Base-by-base conservation (phyloP, 2,113 vertebrate genomes). In the Alces alces region DNA sequence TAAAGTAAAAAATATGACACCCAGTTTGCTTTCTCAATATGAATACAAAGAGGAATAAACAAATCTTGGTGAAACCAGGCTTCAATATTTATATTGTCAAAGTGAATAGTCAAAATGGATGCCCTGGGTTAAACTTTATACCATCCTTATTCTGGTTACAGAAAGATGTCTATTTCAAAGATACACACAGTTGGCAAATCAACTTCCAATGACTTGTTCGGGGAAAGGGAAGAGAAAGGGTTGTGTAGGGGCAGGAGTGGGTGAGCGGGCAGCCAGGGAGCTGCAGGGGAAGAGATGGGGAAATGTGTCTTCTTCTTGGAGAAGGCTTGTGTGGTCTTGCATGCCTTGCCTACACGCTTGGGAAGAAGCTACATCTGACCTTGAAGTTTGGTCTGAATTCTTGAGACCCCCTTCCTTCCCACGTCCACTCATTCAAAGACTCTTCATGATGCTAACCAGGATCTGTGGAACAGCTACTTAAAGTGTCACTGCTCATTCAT, bases 31-130 rank as follows among this genome's bases (percentile, higher is more conserved):
- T 94, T 96, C 91, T 96, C 83, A 96, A 54, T 28, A 50, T 11
- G 30, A 94, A 93, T n/a, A 93, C 36, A 93, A 84, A 60, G 16
- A 93, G 25, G 57, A 93, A 96, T 91, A 91, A 93, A 79, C 86
- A 78, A 94, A 82, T 91, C 8, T 7, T 64, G 45, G 55, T 45
- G 28, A 64, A 97, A 70, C n/a, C 17, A 66, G 50, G 27, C 15
- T 28, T 90, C 66, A 7, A 47, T 39, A 85, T 54, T 86, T 25
- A 70, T 79, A 47, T 10, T 73, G 39, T 76, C 80, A 92, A 93
- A 87, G 33, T 93, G 89, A 89, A 96, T 21, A 86, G 19, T 50
- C 50, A 55, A 92, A 79, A 83, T 43, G 27, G 78, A 94, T 89
- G 64, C 76, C 25, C 66, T 78, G n/a, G 39, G 14, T 39, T 90